phyloP scores from a whole-genome alignment of 1,140 invertebrate genomes.

The Drosophila pruinosa region DNA sequence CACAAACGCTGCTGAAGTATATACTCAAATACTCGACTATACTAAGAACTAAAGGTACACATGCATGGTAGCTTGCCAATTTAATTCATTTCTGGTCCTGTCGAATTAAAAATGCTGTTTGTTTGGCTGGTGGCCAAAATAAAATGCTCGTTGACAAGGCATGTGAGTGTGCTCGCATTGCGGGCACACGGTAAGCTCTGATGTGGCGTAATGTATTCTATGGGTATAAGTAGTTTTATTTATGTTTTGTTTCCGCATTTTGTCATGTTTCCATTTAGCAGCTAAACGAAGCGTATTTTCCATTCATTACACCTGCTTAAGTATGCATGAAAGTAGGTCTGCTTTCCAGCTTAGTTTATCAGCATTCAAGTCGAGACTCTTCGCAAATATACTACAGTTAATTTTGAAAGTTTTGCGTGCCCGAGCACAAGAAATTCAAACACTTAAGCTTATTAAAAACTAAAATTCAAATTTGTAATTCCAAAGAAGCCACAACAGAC shows the following conservation, averaged over 20 bases:
- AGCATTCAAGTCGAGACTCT: not conserved
- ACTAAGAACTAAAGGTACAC: not conserved
- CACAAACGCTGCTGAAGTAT: conserved; percentile 5
- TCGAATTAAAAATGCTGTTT: conserved; percentile 17
- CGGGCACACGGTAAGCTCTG: not conserved
- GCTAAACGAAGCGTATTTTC: conserved; percentile 12
- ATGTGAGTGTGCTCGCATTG: not conserved
- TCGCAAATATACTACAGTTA: conserved; percentile 17
- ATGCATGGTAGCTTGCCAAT: conserved; percentile 17
- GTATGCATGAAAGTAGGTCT: conserved; percentile 2
- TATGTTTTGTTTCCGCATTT: not conserved
- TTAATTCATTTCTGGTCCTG: conserved; percentile 16
- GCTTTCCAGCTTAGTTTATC: not conserved
- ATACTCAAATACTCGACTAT: not conserved
- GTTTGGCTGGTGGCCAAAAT: conserved; percentile 14
- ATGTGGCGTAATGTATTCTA: not conserved
- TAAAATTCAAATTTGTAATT: conserved; percentile 48
- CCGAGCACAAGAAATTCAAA: conserved; percentile 27
- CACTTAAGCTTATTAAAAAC: conserved; percentile 60
- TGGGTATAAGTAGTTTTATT: not conserved
- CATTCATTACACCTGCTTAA: conserved; percentile 18
- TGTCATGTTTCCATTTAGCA: not conserved
- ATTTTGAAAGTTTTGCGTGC: conserved; percentile 48
- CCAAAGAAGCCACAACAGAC: conserved; percentile 17
- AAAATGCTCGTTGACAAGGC: not conserved